Base-by-base conservation (phyloP, 2,113 vertebrate genomes). In the Nycticryphes semicollaris region DNA sequence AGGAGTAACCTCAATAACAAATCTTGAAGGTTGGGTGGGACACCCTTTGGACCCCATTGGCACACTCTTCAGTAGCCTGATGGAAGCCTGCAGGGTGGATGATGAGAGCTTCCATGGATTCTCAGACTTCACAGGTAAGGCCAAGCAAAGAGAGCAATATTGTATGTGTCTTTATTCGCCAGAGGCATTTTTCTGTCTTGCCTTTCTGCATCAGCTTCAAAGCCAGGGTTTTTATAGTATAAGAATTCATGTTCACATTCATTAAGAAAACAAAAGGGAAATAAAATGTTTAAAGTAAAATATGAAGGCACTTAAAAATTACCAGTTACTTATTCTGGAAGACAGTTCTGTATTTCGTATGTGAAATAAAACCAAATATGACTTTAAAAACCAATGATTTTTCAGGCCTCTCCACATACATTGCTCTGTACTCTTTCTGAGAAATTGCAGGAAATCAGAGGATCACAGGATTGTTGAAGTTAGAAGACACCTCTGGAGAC, bases 11-110 rank as follows among this genome's bases (percentile, higher is more conserved):
- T 99, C 98, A 23, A 96, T 99, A 96, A 99, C 98, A 1, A 99
- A 99, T 97, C 97, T 99, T 87, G 99, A 99, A 98, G 99, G 99
- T 72, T 99, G 99, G 99, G 99, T 99, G 82, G 99, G 99, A 57
- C 99, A 99, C 94, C 99, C 99, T 15, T 94, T 99, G 96, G 99
- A 99, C 82, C 99, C 99, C 25, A 98, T 99, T 86, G 99, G 99
- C 48, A 99, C 99, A 1, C 98, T 99, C 70, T 99, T 99, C 87
- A 98, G 98, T 98, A 99, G 99, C 60, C 98, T 99, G 28, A 98
- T 99, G 98, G 99, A 99, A 97, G 98, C 98, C 16, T 98, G 98
- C 70, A 97, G 97, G 56, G 97, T 97, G 33, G 96, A 98, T 51
- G 99, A 99, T 75, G 99, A 99, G 41, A 93, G 95, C 64, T 98